Conservation (phyloP, 1,140 invertebrate genomes). For the Hyposmocoma kahamanoa region DNA sequence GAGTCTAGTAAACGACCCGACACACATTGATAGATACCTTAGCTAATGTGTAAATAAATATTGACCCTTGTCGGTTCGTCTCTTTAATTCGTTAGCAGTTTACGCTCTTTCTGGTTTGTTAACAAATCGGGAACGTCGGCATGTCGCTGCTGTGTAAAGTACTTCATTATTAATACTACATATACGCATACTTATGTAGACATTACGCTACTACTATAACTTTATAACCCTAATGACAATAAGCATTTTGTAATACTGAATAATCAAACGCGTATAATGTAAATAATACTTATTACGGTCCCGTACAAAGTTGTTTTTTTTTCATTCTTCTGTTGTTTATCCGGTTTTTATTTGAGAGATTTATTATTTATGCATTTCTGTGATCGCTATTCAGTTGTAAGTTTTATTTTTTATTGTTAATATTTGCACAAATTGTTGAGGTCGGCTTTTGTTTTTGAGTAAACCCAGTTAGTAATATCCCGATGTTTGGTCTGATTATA, state of each 20-base stretch:
- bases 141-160: neutral
- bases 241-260: slow-evolving; percentile 52
- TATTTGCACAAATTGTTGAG: slow-evolving; percentile 37
- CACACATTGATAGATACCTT: slow-evolving; percentile 45
- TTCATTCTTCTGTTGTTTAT: slow-evolving; percentile 20
- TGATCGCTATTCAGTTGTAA: slow-evolving; percentile 50
- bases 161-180: neutral
- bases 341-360: slow-evolving; percentile 37
- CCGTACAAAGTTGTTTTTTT: slow-evolving; percentile 32
- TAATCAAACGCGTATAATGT: slow-evolving; percentile 41
- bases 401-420: slow-evolving; percentile 34
- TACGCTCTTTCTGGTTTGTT: slow-evolving; percentile 38
- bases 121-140: slow-evolving; percentile 42
- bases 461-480: no score
- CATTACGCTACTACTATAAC: slow-evolving; percentile 20
- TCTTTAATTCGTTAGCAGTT: neutral
- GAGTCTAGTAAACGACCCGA: slow-evolving; percentile 54
- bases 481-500: no score
- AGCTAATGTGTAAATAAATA: slow-evolving; percentile 31
- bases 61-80: slow-evolving; percentile 19
- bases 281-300: slow-evolving; percentile 35
- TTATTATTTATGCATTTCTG: slow-evolving; percentile 63
- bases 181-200: slow-evolving; percentile 16
- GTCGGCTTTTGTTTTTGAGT: no score
- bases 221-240: slow-evolving; percentile 42